Evolutionary conservation across 1,140 invertebrate genomes (phyloP).

Genomic region (Diabrotica virgifera): DNA sequence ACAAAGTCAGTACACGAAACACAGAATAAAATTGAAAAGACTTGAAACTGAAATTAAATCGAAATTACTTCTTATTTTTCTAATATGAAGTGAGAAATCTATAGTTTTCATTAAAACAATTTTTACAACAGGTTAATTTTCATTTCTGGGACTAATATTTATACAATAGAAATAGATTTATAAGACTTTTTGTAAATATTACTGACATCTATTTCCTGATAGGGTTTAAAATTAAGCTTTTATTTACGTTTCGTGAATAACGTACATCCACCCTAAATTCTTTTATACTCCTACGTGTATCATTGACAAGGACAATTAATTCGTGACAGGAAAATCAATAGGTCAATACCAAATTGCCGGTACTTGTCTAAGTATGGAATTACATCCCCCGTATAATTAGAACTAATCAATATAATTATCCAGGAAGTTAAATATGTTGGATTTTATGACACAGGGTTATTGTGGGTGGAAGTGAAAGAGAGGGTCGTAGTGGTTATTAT

Average conservation of each 20-base stretch:
- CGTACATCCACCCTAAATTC: background rate
- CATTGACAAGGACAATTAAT: slow-evolving; percentile 11
- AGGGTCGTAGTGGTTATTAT: no score
- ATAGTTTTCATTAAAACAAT: no score
- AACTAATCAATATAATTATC: slow-evolving; percentile 14
- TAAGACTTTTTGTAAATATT: background rate
- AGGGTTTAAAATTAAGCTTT: no score
- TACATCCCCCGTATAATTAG: slow-evolving; percentile 10
- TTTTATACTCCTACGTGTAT: slow-evolving; percentile 7
- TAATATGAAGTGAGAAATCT: no score
- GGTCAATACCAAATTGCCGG: slow-evolving; percentile 10
- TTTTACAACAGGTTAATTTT: no score
- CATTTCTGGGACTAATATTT: no score
- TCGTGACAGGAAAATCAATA: slow-evolving; percentile 12
- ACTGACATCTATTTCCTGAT: background rate
- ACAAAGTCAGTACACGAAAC: no score
- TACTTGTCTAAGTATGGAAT: slow-evolving; percentile 2
- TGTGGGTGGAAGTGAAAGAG: background rate
- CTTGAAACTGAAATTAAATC: no score
- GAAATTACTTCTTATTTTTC: no score
- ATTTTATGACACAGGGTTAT: background rate
- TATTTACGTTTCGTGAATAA: no score
- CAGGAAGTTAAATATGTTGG: slow-evolving; percentile 9
- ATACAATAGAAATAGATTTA: no score
- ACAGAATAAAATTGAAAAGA: no score